These are phyloP conservation scores for Anoura caudifer DNA, from an alignment of 2,113 vertebrate species.

Conservation along the genomic window DNA sequence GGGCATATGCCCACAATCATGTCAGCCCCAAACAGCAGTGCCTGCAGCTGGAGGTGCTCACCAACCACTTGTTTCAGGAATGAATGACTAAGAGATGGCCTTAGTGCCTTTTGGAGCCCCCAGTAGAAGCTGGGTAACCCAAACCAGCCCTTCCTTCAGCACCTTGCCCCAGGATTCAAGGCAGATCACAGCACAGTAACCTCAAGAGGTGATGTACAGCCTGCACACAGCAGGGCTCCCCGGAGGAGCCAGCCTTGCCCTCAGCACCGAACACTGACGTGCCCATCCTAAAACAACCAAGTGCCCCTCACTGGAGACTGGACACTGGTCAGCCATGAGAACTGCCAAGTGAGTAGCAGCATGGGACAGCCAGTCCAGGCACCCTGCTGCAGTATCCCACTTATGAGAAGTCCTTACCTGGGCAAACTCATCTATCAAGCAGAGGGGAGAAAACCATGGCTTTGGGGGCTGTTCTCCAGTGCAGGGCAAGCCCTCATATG, in stretches of 20 bases:
- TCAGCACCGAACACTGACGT: too few relatives aligned
- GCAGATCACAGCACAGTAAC: background rate
- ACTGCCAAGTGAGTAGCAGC: background rate
- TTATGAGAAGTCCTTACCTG: background rate
- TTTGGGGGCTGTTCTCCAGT: background rate
- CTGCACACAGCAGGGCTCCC: background rate
- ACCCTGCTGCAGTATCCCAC: accelerated
- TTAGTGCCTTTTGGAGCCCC: background rate
- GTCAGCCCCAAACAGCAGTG: background rate
- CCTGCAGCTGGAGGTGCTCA: background rate
- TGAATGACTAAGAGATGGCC: background rate
- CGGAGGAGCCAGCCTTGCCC: background rate
- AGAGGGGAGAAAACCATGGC: background rate
- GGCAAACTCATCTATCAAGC: background rate
- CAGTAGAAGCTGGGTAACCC: background rate
- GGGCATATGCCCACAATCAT: background rate
- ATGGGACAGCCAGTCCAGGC: accelerated
- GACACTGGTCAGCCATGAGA: background rate
- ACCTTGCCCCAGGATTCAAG: background rate
- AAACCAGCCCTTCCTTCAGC: background rate
- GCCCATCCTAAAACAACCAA: background rate
- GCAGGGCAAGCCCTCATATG: background rate
- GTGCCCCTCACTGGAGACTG: background rate
- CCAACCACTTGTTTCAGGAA: background rate
- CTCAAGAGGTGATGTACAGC: background rate